Conservation (phyloP, 1,140 invertebrate genomes). For the Mycetomoellerius zeteki region DNA sequence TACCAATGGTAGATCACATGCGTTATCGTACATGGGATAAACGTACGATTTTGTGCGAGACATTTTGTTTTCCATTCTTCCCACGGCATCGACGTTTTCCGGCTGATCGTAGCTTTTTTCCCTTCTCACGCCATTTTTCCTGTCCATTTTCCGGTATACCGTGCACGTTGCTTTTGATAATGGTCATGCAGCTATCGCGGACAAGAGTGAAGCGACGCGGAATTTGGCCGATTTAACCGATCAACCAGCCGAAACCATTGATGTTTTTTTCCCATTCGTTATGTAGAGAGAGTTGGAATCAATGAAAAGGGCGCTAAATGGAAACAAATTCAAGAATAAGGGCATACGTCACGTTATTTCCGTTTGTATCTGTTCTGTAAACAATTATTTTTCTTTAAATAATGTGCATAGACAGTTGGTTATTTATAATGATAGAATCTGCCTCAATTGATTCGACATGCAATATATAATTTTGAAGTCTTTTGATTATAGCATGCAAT, state of each 20-base stretch:
- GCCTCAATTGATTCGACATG: slow-evolving; percentile 8
- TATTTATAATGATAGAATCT: background rate
- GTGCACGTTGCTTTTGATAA: slow-evolving; percentile 63
- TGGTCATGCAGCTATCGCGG: slow-evolving; percentile 22
- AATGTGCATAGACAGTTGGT: too few relatives aligned
- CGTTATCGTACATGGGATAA: slow-evolving; percentile 51
- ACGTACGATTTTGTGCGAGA: slow-evolving; percentile 56
- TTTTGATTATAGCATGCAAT: slow-evolving; percentile 24
- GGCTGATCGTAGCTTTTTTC: slow-evolving; percentile 32
- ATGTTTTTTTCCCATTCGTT: slow-evolving; percentile 18
- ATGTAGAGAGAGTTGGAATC: background rate
- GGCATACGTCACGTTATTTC: background rate
- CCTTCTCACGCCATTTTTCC: slow-evolving; percentile 38
- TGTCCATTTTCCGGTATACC: slow-evolving; percentile 57
- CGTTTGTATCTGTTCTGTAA: background rate
- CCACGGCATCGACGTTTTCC: background rate
- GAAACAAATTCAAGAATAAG: slow-evolving; percentile 16
- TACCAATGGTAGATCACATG: slow-evolving; percentile 26
- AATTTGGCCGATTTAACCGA: slow-evolving; percentile 49
- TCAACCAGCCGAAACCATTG: background rate
- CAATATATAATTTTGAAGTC: slow-evolving; percentile 43
- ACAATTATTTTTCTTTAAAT: too few relatives aligned
- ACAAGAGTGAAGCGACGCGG: slow-evolving; percentile 50
- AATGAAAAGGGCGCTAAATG: background rate
- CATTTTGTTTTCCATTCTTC: slow-evolving; percentile 50